Evolutionary conservation across 2,888 invertebrate genomes (phyloP).

Genomic region (Ormyrus thymus): DNA sequence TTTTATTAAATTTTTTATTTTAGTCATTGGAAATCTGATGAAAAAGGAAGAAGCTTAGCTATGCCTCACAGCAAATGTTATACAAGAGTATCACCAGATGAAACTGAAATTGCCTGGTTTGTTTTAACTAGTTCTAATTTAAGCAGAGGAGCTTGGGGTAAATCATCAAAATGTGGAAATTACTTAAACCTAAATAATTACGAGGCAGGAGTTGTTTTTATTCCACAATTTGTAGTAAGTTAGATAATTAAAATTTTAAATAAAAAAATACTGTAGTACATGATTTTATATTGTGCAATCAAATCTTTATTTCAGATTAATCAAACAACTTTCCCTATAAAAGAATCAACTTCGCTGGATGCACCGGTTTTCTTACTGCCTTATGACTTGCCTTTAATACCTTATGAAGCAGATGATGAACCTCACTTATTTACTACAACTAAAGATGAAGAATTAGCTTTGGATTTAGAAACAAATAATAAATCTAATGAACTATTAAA

Average conservation of each 20-base stretch:
- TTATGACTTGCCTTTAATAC: conserved; percentile 87
- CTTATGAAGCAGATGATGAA: conserved; percentile 83
- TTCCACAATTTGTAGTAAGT: conserved; percentile 89
- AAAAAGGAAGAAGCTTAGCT: conserved; percentile 82
- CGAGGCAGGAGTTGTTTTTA: conserved; percentile 92
- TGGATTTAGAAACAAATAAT: not conserved
- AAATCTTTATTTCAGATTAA: conserved; percentile 76
- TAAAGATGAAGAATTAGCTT: not conserved
- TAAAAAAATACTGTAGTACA: no score
- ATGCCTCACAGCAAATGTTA: conserved; percentile 98
- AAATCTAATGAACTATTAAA: no score
- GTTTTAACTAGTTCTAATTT: conserved; percentile 94
- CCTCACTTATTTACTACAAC: conserved; percentile 73
- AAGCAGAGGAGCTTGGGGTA: conserved; percentile 98
- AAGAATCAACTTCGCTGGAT: conserved; percentile 60
- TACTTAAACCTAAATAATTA: conserved; percentile 84
- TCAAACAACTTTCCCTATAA: conserved; percentile 79
- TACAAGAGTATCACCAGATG: conserved; percentile 84
- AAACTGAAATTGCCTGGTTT: conserved; percentile 84
- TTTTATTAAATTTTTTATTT: conserved; percentile 1
- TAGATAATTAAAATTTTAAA: not conserved
- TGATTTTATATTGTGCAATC: no score
- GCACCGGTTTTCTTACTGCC: conserved; percentile 80
- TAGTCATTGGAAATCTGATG: conserved; percentile 81
- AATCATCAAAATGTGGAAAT: conserved; percentile 75